These are phyloP conservation scores for Arvicanthis niloticus DNA, from an alignment of 2,113 vertebrate species.

Conservation along the genomic window DNA sequence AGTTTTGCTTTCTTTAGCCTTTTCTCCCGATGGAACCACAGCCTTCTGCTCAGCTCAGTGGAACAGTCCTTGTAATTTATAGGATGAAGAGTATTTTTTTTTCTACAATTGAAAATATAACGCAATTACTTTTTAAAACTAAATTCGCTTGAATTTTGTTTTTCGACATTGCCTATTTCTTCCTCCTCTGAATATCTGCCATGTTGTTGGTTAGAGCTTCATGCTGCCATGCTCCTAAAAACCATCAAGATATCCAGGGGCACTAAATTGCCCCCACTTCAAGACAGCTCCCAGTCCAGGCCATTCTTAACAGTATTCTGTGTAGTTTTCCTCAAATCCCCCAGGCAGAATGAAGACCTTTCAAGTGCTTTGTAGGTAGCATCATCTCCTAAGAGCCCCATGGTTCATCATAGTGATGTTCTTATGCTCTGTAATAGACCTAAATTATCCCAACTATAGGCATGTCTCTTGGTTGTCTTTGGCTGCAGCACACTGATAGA, in stretches of 20 bases:
- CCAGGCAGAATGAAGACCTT: not conserved
- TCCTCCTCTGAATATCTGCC: not conserved
- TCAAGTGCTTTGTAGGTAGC: conserved; percentile 21
- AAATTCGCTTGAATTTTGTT: not conserved
- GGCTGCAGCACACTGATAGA: not conserved
- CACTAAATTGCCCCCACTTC: not conserved
- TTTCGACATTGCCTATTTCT: not conserved
- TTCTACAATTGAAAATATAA: not conserved
- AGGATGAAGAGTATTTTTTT: not conserved
- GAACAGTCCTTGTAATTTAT: not conserved
- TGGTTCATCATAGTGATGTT: not conserved
- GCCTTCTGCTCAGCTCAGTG: not conserved
- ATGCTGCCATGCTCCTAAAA: not conserved
- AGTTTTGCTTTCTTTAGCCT: not conserved
- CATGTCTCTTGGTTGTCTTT: not conserved
- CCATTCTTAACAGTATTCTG: not conserved
- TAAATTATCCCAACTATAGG: not conserved
- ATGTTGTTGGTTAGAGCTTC: not conserved
- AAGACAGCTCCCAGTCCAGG: not conserved
- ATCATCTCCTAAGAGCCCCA: not conserved
- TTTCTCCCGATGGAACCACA: not conserved
- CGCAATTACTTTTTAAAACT: not conserved
- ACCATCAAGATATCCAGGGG: not conserved
- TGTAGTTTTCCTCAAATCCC: not conserved
- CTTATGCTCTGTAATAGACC: not conserved